These are phyloP conservation scores for Megalops atlanticus DNA, from an alignment of 2,113 vertebrate genomes.

Conservation along the genomic window DNA sequence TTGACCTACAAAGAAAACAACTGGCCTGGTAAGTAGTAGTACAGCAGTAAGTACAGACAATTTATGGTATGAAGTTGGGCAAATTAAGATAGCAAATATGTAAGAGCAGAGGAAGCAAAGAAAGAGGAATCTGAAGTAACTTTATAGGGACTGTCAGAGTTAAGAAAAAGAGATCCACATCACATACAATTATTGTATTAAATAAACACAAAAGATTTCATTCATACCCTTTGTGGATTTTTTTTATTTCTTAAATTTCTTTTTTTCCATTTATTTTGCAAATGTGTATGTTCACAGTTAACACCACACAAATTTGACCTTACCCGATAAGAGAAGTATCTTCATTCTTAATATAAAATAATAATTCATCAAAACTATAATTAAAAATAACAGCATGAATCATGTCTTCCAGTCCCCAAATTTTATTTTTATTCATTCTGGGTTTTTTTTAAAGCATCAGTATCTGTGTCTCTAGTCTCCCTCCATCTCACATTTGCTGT, in stretches of 20 bases:
- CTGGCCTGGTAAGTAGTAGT: background rate
- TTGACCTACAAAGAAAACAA: background rate
- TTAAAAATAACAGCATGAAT: conserved; percentile 71
- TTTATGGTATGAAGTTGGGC: background rate
- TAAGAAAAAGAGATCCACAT: background rate
- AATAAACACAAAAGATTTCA: conserved; percentile 36
- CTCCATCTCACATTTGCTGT: background rate
- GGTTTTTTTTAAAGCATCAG: conserved; percentile 53
- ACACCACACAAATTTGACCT: conserved; percentile 69
- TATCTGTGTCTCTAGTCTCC: conserved; percentile 41
- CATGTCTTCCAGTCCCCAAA: conserved; percentile 56
- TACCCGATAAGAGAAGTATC: conserved; percentile 62
- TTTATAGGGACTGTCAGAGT: background rate
- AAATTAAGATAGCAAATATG: background rate
- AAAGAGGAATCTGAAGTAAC: background rate
- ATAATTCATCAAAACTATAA: conserved; percentile 63
- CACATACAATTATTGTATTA: background rate
- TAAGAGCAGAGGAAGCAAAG: background rate
- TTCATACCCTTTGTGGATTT: conserved; percentile 53
- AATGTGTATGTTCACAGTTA: conserved; percentile 73
- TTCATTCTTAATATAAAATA: conserved; percentile 71
- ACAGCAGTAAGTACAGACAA: background rate
- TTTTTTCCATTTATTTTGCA: conserved; percentile 62
- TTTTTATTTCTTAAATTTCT: conserved; percentile 70
- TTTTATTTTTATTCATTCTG: conserved; percentile 45